A percentile compares a stretch with the other conserved stretches of the same genome.
These are phyloP conservation scores for Tupiocoris notatus DNA, from an alignment of 2,888 invertebrate genomes.

Conservation along the genomic window DNA sequence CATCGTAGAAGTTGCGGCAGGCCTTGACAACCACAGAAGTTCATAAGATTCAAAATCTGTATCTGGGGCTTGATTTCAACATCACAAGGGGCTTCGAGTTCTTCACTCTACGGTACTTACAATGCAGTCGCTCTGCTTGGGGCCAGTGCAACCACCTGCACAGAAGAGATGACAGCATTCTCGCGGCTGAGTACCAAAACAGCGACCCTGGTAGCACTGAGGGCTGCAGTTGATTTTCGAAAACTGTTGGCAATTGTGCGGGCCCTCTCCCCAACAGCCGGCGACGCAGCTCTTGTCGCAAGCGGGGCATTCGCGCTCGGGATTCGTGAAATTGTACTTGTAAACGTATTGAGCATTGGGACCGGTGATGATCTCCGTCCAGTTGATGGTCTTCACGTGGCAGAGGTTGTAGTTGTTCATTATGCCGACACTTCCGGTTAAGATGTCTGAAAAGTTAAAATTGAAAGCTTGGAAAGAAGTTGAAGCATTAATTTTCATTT, in stretches of 20 bases:
- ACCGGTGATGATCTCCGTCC: conserved; percentile 90
- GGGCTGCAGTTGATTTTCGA: conserved; percentile 91
- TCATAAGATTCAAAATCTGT: too few relatives aligned
- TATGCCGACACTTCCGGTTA: conserved; percentile 87
- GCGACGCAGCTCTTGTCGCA: conserved; percentile 75
- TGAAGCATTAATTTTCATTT: too few relatives aligned
- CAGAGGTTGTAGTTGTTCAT: conserved; percentile 93
- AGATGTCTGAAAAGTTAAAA: conserved; percentile 69
- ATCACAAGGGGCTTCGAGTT: too few relatives aligned
- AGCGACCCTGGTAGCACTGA: conserved; percentile 90
- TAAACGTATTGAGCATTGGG: conserved; percentile 69
- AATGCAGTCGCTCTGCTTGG: conserved; percentile 89
- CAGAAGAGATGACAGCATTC: conserved; percentile 97
- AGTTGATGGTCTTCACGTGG: conserved; percentile 86
- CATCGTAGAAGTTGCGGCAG: conserved; percentile 92
- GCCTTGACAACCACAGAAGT: too few relatives aligned
- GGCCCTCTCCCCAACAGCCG: conserved; percentile 93
- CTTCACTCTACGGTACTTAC: too few relatives aligned
- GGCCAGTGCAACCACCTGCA: conserved; percentile 94
- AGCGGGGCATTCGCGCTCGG: conserved; percentile 75
- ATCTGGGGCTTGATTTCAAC: too few relatives aligned
- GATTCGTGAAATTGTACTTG: conserved; percentile 78
- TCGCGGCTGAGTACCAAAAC: conserved; percentile 86
- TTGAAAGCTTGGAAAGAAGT: too few relatives aligned
- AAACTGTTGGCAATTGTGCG: conserved; percentile 90